These are phyloP conservation scores for Macrophya alboannulata DNA, from an alignment of 2,888 invertebrate species.

Conservation along the genomic window DNA sequence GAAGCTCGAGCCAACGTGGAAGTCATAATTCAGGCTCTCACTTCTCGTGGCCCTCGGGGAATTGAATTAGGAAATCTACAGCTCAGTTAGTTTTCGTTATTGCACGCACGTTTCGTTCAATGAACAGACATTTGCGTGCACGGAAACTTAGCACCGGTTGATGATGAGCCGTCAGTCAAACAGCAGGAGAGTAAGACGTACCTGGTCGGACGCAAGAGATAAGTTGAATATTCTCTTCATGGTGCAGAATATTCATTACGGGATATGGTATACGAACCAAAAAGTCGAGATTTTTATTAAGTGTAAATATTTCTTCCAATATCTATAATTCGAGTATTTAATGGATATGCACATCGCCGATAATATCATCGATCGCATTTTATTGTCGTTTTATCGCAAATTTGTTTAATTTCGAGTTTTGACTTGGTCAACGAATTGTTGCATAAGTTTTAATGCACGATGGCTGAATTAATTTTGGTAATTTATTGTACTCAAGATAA, in stretches of 20 bases:
- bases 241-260: background rate
- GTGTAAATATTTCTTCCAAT: background rate
- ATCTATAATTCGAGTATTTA: background rate
- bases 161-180: background rate
- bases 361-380: background rate
- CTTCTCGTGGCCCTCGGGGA: background rate
- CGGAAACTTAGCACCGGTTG: background rate
- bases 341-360: background rate
- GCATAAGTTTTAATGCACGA: background rate
- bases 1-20: slow-evolving; percentile 4
- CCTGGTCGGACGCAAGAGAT: background rate
- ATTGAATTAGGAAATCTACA: slow-evolving; percentile 33
- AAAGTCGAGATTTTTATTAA: background rate
- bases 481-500: background rate
- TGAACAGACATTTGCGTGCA: slow-evolving; percentile 26
- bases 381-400: background rate
- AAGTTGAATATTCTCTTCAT: background rate
- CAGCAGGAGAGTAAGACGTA: background rate
- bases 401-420: background rate
- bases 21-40: slow-evolving; percentile 8
- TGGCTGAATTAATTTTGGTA: background rate
- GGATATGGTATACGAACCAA: slow-evolving; percentile 7
- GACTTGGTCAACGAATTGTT: background rate
- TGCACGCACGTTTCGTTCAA: slow-evolving; percentile 14
- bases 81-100: background rate